Conservation (phyloP, 1,140 invertebrate genomes). For the Onthophagus taurus region DNA sequence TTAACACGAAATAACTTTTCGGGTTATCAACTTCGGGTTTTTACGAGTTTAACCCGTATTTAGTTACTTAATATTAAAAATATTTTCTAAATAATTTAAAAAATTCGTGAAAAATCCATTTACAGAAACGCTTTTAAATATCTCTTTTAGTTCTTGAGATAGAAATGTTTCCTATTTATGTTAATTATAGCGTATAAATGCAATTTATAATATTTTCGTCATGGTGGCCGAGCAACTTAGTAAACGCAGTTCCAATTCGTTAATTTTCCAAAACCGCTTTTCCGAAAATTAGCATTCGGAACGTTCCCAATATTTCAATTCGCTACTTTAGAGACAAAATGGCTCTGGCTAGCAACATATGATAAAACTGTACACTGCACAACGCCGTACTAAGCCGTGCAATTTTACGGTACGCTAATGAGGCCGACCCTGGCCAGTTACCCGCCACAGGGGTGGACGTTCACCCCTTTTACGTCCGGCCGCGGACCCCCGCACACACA, state of each 20-base stretch:
- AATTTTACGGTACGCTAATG: conserved; percentile 41
- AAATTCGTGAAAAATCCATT: too few relatives aligned
- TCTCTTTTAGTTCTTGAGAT: too few relatives aligned
- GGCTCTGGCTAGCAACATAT: too few relatives aligned
- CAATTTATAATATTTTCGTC: not conserved
- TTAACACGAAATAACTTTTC: too few relatives aligned
- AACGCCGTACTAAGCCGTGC: too few relatives aligned
- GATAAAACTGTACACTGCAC: conserved; percentile 37
- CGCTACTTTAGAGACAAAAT: too few relatives aligned
- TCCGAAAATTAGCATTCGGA: conserved; percentile 2
- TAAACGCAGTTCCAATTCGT: not conserved
- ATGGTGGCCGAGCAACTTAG: not conserved
- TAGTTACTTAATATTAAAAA: too few relatives aligned
- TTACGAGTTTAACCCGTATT: too few relatives aligned
- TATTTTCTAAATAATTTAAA: too few relatives aligned
- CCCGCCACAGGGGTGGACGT: conserved; percentile 33
- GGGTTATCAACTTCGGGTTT: too few relatives aligned
- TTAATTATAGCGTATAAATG: not conserved
- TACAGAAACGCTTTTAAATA: too few relatives aligned
- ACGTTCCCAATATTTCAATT: conserved; percentile 3
- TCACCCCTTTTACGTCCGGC: conserved; percentile 18
- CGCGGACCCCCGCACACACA: conserved; percentile 1
- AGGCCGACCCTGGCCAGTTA: conserved; percentile 38
- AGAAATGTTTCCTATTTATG: too few relatives aligned
- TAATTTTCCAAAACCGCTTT: not conserved